phyloP scores from a whole-genome alignment of 2,888 invertebrate species.

The Diloba caeruleocephala region DNA sequence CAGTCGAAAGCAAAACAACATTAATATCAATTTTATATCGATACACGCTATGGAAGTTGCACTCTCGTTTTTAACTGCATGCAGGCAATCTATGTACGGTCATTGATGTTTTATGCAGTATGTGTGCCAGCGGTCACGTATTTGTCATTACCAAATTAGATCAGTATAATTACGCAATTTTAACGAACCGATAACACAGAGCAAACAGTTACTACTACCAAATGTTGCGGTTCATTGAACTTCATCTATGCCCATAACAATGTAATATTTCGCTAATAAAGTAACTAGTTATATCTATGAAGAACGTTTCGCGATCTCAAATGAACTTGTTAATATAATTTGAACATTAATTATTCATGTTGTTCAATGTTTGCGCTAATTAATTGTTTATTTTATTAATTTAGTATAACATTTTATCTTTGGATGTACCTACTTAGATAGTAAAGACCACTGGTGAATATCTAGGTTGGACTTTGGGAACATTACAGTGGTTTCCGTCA shows the following conservation, averaged over 20 bases:
- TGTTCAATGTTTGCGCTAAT: slow-evolving; percentile 22
- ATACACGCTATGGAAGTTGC: neutral
- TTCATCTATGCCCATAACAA: slow-evolving; percentile 27
- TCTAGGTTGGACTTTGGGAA: too few species aligned
- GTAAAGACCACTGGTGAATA: too few species aligned
- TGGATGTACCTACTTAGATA: too few species aligned
- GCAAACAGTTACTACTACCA: slow-evolving; percentile 56
- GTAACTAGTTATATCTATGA: slow-evolving; percentile 1
- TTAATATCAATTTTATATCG: neutral
- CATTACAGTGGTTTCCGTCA: too few species aligned
- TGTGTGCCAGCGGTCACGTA: slow-evolving; percentile 59
- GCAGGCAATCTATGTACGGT: too few species aligned
- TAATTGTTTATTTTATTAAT: slow-evolving; percentile 7
- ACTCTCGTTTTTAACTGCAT: neutral
- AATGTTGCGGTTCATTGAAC: slow-evolving; percentile 66
- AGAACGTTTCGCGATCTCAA: slow-evolving; percentile 26
- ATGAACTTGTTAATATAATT: slow-evolving; percentile 33
- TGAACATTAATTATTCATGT: slow-evolving; percentile 18
- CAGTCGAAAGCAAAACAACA: neutral
- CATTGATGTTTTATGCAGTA: slow-evolving; percentile 2
- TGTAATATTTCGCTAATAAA: slow-evolving; percentile 13
- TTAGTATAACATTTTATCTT: neutral
- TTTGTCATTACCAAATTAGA: slow-evolving; percentile 51
- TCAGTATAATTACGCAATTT: slow-evolving; percentile 65
- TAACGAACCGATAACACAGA: slow-evolving; percentile 63